A percentile compares a stretch with the other conserved stretches of the same genome.
Evolutionary conservation across 2,888 invertebrate species (phyloP).

Genomic region (Apotomis capreana): DNA sequence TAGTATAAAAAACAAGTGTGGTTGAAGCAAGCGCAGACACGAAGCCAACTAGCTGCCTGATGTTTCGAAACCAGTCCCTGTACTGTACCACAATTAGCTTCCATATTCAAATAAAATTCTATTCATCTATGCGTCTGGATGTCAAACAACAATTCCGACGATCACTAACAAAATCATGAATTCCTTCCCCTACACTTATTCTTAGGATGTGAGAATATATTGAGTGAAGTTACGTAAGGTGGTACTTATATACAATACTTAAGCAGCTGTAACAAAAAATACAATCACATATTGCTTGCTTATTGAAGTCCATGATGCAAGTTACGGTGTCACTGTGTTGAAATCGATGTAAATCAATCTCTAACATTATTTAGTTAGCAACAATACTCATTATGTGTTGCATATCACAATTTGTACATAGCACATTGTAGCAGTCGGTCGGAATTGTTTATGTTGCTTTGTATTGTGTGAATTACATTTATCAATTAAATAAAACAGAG

Average conservation of each 20-base stretch:
- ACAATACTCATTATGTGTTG: too few species aligned
- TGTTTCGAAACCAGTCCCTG: background rate
- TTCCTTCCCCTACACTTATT: background rate
- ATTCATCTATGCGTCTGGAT: background rate
- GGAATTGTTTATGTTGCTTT: background rate
- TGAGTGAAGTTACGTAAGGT: too few species aligned
- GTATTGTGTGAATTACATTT: background rate
- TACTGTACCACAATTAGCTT: background rate
- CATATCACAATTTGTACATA: too few species aligned
- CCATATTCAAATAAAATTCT: background rate
- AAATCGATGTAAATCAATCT: too few species aligned
- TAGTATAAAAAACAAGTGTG: background rate
- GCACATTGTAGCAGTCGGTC: constrained; percentile 9
- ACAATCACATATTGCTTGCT: too few species aligned
- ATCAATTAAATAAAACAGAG: constrained; percentile 92
- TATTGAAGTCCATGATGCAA: too few species aligned
- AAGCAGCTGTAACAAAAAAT: too few species aligned
- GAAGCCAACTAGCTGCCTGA: background rate
- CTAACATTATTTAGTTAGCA: too few species aligned
- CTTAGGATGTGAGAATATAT: background rate
- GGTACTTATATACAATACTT: too few species aligned
- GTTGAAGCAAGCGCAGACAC: too few species aligned
- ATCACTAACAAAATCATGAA: background rate
- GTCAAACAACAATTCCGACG: background rate
- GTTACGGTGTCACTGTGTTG: too few species aligned